Conservation (phyloP, 2,888 invertebrate genomes). For the Neoscelio sp. region DNA sequence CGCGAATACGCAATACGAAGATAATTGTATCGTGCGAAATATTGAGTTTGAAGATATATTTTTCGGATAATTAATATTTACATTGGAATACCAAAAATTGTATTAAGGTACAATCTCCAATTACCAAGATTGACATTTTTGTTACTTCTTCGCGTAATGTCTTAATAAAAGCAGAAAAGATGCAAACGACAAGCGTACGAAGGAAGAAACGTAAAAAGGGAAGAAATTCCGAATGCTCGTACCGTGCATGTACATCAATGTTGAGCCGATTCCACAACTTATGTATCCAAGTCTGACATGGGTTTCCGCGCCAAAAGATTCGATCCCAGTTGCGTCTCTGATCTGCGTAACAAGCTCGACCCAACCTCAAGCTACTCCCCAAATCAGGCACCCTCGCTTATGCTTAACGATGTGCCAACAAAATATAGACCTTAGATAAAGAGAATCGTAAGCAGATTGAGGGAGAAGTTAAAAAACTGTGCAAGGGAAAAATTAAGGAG, state of each 20-base stretch:
- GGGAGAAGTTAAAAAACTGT: conserved; percentile 67
- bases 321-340: conserved; percentile 78
- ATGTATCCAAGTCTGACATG: conserved; percentile 69
- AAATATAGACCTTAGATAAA: conserved; percentile 80
- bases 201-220: conserved; percentile 47
- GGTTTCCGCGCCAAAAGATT: conserved; percentile 75
- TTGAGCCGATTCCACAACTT: conserved; percentile 68
- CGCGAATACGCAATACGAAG: too few species aligned
- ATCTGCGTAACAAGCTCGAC: conserved; percentile 80
- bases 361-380: conserved; percentile 66
- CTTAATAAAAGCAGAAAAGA: conserved; percentile 56
- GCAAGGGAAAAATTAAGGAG: conserved; percentile 11
- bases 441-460: conserved; percentile 81
- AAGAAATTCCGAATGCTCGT: conserved; percentile 67
- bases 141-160: conserved; percentile 42
- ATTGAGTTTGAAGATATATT: too few species aligned
- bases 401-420: conserved; percentile 82
- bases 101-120: too few species aligned
- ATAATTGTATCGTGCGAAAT: too few species aligned
- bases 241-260: conserved; percentile 68
- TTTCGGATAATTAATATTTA: too few species aligned
- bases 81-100: background rate
- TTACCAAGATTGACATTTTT: conserved; percentile 3
- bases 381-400: conserved; percentile 76
- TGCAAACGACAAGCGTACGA: conserved; percentile 35